phyloP scores from a whole-genome alignment of 2,888 invertebrate species.

The Theretra japonica region DNA sequence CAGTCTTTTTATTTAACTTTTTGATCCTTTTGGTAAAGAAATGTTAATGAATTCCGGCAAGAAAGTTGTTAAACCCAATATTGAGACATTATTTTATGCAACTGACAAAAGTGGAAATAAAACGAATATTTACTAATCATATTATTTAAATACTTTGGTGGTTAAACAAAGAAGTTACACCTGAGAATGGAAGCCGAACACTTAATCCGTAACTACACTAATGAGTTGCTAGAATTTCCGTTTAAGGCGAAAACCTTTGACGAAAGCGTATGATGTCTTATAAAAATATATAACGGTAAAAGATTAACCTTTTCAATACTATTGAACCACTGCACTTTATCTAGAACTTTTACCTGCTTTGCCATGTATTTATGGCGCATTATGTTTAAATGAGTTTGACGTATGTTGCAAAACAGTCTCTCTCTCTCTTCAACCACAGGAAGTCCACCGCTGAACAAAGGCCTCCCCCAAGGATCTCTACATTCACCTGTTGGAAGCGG shows the following conservation, averaged over 20 bases:
- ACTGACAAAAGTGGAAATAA: not conserved
- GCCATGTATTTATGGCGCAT: too few relatives aligned
- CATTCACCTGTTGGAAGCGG: too few relatives aligned
- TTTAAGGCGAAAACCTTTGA: not conserved
- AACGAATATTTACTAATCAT: not conserved
- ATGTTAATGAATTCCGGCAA: slow-evolving; percentile 2
- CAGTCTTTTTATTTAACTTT: not conserved
- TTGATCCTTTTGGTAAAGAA: not conserved
- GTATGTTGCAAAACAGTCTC: too few relatives aligned
- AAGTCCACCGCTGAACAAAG: too few relatives aligned
- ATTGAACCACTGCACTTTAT: not conserved
- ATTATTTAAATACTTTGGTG: not conserved
- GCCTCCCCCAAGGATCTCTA: too few relatives aligned
- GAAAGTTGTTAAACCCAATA: not conserved
- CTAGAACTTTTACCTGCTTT: not conserved
- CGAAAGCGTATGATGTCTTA: not conserved
- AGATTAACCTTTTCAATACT: not conserved
- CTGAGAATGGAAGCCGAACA: not conserved
- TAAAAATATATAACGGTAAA: not conserved
- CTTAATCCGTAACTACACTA: not conserved
- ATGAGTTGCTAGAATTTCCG: not conserved
- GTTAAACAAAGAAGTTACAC: slow-evolving; percentile 4
- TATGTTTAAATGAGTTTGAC: too few relatives aligned
- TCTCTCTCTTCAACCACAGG: too few relatives aligned
- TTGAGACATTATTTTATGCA: not conserved